phyloP scores from a whole-genome alignment of 92 coral and sea anemone species.

The Bergia puertoricense region DNA sequence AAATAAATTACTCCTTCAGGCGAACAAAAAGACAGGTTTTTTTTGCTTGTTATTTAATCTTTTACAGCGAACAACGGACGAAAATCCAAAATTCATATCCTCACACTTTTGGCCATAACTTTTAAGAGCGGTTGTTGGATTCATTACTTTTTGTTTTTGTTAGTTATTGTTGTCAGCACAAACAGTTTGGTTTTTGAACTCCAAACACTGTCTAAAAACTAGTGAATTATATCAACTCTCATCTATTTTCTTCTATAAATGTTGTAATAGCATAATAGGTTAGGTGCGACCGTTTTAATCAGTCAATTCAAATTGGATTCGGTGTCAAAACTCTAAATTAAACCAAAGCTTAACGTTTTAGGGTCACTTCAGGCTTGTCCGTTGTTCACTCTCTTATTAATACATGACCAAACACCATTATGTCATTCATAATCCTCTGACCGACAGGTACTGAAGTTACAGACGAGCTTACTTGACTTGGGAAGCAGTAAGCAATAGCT shows the following conservation, averaged over 20 bases:
- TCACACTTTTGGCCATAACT: neutral
- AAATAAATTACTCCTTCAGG: neutral
- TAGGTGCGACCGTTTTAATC: neutral
- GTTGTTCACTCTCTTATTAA: conserved; percentile 18
- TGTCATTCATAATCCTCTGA: conserved; percentile 26
- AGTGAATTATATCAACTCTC: neutral
- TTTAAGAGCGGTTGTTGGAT: neutral
- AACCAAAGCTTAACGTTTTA: neutral
- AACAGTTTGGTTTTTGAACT: neutral
- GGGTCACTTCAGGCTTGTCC: conserved; percentile 2
- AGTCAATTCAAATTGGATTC: neutral
- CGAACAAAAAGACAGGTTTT: neutral
- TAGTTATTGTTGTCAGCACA: neutral
- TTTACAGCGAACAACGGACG: neutral
- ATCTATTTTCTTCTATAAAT: neutral
- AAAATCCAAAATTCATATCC: neutral
- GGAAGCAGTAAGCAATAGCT: neutral
- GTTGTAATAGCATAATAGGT: neutral
- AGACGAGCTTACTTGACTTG: neutral
- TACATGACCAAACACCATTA: conserved; percentile 47
- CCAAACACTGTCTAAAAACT: neutral
- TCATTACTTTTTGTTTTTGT: too few relatives aligned
- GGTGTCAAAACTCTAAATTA: neutral
- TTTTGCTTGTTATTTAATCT: neutral
- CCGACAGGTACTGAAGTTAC: conserved; percentile 33